Conservation (phyloP, 2,888 invertebrate species). For the Ariolimax columbianus region DNA sequence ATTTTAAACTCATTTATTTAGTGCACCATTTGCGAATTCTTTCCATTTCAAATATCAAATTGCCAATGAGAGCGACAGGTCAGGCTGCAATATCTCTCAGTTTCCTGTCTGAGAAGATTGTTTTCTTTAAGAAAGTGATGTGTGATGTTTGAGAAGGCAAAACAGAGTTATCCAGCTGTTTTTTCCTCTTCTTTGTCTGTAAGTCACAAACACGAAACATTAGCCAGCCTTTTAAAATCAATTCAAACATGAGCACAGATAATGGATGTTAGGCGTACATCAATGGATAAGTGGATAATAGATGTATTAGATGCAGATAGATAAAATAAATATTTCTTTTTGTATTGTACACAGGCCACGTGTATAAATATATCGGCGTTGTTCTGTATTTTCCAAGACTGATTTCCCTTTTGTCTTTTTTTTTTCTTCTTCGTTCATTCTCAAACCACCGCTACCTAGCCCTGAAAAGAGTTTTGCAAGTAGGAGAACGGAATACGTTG, state of each 20-base stretch:
- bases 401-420: too few species aligned
- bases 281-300: too few species aligned
- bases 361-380: too few species aligned
- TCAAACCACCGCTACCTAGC: too few species aligned
- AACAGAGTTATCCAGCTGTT: not conserved
- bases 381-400: too few species aligned
- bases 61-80: slow-evolving; percentile 9
- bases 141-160: not conserved
- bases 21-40: not conserved
- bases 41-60: not conserved
- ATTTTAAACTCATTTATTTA: not conserved
- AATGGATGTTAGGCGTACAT: not conserved
- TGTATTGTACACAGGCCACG: too few species aligned
- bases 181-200: not conserved
- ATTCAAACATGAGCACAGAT: not conserved
- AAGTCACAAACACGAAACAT: not conserved
- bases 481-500: too few species aligned
- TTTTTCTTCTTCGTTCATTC: too few species aligned
- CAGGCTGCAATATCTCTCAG: slow-evolving; percentile 1
- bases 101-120: not conserved
- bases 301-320: too few species aligned
- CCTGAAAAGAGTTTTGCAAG: too few species aligned
- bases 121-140: slow-evolving; percentile 30
- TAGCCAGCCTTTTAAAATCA: not conserved
- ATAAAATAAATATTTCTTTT: too few species aligned